These are phyloP conservation scores for Argyresthia albistria DNA, from an alignment of 2,888 invertebrate species.

Conservation along the genomic window DNA sequence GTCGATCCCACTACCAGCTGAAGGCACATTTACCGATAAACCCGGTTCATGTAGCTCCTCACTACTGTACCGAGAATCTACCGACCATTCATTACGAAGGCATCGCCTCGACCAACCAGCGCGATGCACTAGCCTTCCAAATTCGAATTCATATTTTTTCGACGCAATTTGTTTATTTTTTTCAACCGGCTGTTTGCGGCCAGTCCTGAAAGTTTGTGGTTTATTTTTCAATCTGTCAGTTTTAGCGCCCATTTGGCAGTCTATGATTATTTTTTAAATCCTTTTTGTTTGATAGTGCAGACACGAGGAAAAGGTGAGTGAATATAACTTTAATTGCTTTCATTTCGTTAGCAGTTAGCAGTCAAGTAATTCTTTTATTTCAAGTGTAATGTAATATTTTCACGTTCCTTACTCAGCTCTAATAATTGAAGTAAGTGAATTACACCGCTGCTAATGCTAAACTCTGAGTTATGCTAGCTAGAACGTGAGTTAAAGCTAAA, in stretches of 20 bases:
- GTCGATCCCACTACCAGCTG: background rate
- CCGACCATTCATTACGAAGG: conserved; percentile 58
- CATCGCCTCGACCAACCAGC: conserved; percentile 34
- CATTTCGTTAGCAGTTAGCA: conserved; percentile 4
- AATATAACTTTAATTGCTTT: conserved; percentile 9
- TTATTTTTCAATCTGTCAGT: conserved; percentile 29
- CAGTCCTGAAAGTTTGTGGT: conserved; percentile 8
- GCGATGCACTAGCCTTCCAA: conserved; percentile 47
- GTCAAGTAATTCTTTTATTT: too few species aligned
- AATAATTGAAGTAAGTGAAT: too few species aligned
- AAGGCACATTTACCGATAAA: conserved; percentile 51
- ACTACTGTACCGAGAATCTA: conserved; percentile 20
- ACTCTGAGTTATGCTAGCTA: too few species aligned
- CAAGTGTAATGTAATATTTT: too few species aligned
- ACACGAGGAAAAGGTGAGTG: conserved; percentile 16
- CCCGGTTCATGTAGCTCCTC: conserved; percentile 54
- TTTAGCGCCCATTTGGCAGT: conserved; percentile 26
- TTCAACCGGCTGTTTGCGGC: conserved; percentile 5
- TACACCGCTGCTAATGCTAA: too few species aligned
- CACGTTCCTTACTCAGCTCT: too few species aligned
- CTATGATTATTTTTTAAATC: conserved; percentile 24
- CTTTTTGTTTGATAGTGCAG: conserved; percentile 18
- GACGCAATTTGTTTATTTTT: conserved; percentile 9
- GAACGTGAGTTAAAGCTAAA: too few species aligned
- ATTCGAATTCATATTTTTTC: conserved; percentile 17